These are phyloP conservation scores for Apodemus sylvaticus DNA, from an alignment of 2,113 vertebrate species.

Conservation along the genomic window DNA sequence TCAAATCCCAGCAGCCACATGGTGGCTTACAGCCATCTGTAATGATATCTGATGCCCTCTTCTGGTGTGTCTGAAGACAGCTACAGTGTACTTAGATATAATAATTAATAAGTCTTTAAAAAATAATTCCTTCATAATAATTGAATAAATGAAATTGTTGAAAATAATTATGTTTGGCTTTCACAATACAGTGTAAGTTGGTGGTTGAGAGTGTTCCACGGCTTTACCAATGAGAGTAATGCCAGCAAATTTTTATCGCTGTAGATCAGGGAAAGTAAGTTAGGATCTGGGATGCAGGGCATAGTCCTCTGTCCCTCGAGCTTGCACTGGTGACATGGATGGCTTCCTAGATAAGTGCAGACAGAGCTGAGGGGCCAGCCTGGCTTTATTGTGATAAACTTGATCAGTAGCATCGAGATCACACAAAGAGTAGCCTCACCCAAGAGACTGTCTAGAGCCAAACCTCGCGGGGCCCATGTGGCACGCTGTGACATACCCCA, in stretches of 20 bases:
- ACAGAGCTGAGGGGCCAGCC: background rate
- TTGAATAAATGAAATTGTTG: background rate
- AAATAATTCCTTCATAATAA: background rate
- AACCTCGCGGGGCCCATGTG: background rate
- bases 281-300: background rate
- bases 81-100: too few species aligned
- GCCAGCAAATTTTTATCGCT: background rate
- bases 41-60: too few species aligned
- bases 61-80: too few species aligned
- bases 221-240: background rate
- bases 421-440: background rate
- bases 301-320: background rate
- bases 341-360: accelerated
- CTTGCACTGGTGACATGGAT: background rate
- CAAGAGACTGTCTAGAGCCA: background rate
- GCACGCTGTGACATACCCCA: background rate
- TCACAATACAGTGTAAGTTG: background rate
- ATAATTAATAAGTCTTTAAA: too few species aligned
- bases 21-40: too few species aligned
- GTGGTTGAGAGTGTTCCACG: accelerated
- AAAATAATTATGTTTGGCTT: background rate
- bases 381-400: background rate
- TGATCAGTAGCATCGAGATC: background rate
- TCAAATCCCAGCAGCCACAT: too few species aligned
- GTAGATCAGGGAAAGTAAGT: background rate